Conservation (phyloP, 2,113 vertebrate genomes). For the Trichechus manatus region DNA sequence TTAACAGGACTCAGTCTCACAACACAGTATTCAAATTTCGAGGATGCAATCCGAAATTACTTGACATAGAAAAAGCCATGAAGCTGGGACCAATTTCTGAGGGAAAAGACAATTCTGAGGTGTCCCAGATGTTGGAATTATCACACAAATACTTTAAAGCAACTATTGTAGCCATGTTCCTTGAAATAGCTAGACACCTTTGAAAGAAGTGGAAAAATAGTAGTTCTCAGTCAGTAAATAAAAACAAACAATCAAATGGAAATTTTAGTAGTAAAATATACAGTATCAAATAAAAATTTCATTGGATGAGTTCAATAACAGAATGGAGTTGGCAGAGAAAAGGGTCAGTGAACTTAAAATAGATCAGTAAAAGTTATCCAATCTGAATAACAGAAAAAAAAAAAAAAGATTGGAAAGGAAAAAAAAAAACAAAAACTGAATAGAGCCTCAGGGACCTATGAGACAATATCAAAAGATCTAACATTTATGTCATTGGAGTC, state of each 20-base stretch:
- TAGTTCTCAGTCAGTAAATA: neutral
- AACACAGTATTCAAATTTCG: neutral
- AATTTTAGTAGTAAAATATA: neutral
- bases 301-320: neutral
- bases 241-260: neutral
- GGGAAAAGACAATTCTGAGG: neutral
- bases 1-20: neutral
- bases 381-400: neutral
- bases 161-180: neutral
- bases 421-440: neutral
- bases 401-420: neutral
- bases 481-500: neutral
- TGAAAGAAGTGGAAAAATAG: neutral
- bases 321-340: neutral
- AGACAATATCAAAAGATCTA: neutral
- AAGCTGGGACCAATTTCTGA: neutral
- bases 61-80: neutral
- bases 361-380: neutral
- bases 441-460: neutral
- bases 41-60: neutral
- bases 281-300: neutral
- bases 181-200: neutral
- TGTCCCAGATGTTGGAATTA: neutral
- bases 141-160: neutral
- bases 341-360: neutral